Evolutionary conservation across 2,888 invertebrate species (phyloP), one percentile per base, ranked within the genome.

Genomic region (Anarsia innoxiella): DNA sequence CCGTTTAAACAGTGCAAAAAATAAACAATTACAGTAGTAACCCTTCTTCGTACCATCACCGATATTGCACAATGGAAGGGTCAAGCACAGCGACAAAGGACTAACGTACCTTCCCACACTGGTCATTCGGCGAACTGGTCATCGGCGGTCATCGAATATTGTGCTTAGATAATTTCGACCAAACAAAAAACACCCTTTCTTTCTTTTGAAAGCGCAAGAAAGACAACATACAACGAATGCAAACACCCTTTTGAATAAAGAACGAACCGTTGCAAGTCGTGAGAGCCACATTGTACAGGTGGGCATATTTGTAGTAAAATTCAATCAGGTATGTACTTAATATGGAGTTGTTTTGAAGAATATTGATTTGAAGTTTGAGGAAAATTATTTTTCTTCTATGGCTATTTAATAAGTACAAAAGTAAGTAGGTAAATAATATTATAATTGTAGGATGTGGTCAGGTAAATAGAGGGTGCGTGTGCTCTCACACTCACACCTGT

Each of bases 91-190:
- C 62, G 58, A 68, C 63, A 71, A 68, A 64, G 63, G 47, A 57
- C 54, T 53, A 58, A 58, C 60, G 60, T 54, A 56, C 58, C 79
- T 82, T 80, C 80, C 77, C 80, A 82, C 80, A 79, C 76, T 73
- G 83, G 80, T 75, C 83, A 82, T 56, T 70, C 59, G 59, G 59
- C 59, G 66, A 66, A 75, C 77, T 70, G 82, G 82, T 74, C 82
- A 83, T 80, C 77, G 78, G 72, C 59, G 76, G 69, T 72, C 75
- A 80, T 79, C 77, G 70, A 66, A 66, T 58, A 56, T 61, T 70
- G 80, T 75, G 75, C 75, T 67, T 67, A 56, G 50, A 55, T 56
- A 67, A 69, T 69, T 69, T 72, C 69, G 71, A 50, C 59, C 46
- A 49, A 46, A 56, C 41, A 51, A 68, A 74, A 72, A 65, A 69